These are phyloP conservation scores for Leptatherina wallacei DNA, from an alignment of 2,797 vertebrate species.

Conservation along the genomic window DNA sequence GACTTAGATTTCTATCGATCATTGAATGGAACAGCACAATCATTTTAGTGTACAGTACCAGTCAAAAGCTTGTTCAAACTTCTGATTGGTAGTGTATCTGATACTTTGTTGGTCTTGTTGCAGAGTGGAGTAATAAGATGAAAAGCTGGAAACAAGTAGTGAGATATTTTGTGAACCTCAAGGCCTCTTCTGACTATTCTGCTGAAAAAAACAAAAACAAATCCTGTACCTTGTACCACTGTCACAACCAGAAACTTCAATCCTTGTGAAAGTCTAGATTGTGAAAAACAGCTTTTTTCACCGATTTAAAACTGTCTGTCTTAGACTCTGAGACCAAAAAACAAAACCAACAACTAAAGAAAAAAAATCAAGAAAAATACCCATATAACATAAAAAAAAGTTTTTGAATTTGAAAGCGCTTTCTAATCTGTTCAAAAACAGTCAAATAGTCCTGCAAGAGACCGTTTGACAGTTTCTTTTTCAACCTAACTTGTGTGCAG, in stretches of 20 bases:
- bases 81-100: constrained; percentile 5
- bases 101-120: constrained; percentile 17
- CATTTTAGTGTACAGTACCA: constrained; percentile 5
- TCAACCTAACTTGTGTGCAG: constrained; percentile 25
- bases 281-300: constrained; percentile 20
- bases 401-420: constrained; percentile 65
- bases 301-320: constrained; percentile 67
- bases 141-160: background rate
- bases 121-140: constrained; percentile 19
- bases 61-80: background rate
- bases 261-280: constrained; percentile 15
- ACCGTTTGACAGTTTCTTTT: constrained; percentile 1
- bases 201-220: background rate
- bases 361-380: constrained; percentile 59
- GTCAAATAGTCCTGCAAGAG: constrained; percentile 22
- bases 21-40: constrained; percentile 50
- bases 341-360: constrained; percentile 24
- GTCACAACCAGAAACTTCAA: constrained; percentile 38
- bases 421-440: constrained; percentile 46
- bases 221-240: background rate
- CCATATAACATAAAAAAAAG: constrained; percentile 55
- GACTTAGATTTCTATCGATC: constrained; percentile 35
- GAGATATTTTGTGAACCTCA: background rate
- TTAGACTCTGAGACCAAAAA: constrained; percentile 68
- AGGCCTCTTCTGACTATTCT: background rate